Base-by-base conservation (phyloP, 2,113 vertebrate species). In the Sapajus apella region DNA sequence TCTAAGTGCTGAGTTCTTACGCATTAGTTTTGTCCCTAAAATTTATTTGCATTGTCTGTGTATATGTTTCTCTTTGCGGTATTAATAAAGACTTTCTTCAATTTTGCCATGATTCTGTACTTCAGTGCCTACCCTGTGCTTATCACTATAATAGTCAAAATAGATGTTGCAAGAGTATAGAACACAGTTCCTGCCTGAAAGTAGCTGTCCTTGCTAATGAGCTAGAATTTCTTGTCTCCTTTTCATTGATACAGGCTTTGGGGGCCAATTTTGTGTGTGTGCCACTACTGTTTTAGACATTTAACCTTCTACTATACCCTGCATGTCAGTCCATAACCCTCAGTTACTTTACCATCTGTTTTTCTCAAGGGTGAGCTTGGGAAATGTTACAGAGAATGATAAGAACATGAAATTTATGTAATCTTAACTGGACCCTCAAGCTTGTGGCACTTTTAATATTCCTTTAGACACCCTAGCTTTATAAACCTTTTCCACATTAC, bases 321-420 rank as follows among this genome's bases (percentile, higher is more conserved):
- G 56, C 52, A 13, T 92, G 58, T 86, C 55, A 45, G n/a, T 83
- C 47, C 16, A 12, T 76, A 85, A 66, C 14, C 14, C 56, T 81
- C 21, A 85, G 61, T 94, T 93, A 72, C 27, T 90, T 84, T 70
- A 18, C 13, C 5, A 30, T 58, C 4, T 55, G 8, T 85, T 96
- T 95, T 91, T 84, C 72, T 64, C 64, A 96, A 91, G 50, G 21
- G n/a, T 88, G 47, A 83, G 8, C 27, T 96, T 92, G 30, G 32
- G 43, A 91, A 50, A 61, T 83, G 17, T 91, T 83, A n/a, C 66
- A 43, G n/a, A 95, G 72, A 56, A 91, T 90, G 45, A 95, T 16
- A 55, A 70, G n/a, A 94, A 86, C 83, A 86, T 86, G 70, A 87
- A 93, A 68, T 61, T 45, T 32, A 72, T 86, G 18, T 96, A 5